Base-by-base conservation (phyloP, 2,113 vertebrate species). In the Columba janthina region DNA sequence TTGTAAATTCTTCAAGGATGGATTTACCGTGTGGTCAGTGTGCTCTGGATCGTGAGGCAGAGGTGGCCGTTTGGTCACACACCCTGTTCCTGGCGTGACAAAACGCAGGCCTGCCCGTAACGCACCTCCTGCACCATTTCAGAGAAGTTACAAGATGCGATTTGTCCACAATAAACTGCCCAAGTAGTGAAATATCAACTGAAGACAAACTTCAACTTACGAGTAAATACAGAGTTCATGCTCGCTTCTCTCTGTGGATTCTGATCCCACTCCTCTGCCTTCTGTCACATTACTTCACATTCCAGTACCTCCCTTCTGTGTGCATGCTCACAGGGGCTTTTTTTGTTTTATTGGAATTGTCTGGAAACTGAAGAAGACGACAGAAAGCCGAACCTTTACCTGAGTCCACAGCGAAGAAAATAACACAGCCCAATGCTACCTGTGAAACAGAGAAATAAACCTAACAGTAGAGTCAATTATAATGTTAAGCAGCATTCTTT, bases 41-140 rank as follows among this genome's bases (percentile, higher is more conserved):
- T 1, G 0, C 19, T 36, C 62, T 0, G 5, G 29, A 12, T n/a
- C 1, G 1, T 1, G 6, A 44, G 2, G 6, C 51, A 2, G 24
- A 70, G 31, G 46, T 42, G 51, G 36, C 56, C 1, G 0, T 31
- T 6, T 19, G 28, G 58, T 76, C 44, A 38, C 29, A 13, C 13
- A 3, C 14, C 5, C 22, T 11, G 34, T 31, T 78, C 62, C 26
- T 15, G 15, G 26, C 1, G 0, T 22, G 56, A 36, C 50, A 54
- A 61, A 85, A 57, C 3, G 29, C 24, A 38, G 67, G 32, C 46
- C 77, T 73, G 46, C 2, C 1, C 20, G 7, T 34, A 29, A 40
- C 1, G 1, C 11, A 21, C 26, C 56, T 38, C 32, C 83, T 20
- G 81, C 60, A 24, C 31, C 24, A 4, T 34, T 64, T 29, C 2